Evolutionary conservation across 2,888 invertebrate species (phyloP), one percentile per base, ranked within the genome.

Genomic region (Crematogaster levior): DNA sequence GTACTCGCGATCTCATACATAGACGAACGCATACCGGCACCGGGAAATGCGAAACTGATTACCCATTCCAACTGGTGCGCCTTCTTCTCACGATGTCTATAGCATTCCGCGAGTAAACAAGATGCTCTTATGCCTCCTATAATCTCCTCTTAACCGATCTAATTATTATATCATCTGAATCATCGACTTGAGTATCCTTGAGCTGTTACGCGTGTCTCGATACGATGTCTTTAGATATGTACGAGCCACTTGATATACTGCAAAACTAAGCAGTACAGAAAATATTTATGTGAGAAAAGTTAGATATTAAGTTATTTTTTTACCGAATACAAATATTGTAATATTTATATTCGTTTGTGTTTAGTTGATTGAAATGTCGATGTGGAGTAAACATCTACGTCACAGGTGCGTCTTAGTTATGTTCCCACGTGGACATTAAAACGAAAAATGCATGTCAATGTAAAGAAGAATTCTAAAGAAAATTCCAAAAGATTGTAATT

Each of bases 1-100:
- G 34, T 68, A 24, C 34, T 46, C 56, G 15, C 60, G 37, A 63
- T 81, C 63, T 61, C 75, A 65, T 24, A 63, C 34, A 74, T 34
- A 12, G 34, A 51, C 65, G 24, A n/a, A 51, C n/a, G 51, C 65
- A 53, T 65, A 66, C 75, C 53, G 21, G 6, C 24, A 12, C 27
- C 24, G 61, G 18, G 74, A 74, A 70, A 79, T 46, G 68, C 56
- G 56, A 68, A 68, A 68, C 21, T 79, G 58, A 46, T 70, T 79
- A 58, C 21, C 12, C 21, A 68, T 77, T 58, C 70, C 34, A 58
- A 10, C n/a, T 51, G 56, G 9, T 37, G 37, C 34, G 7, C 24
- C 34, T 70, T 7, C 34, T 46, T 70, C 34, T n/a, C 65, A 18
- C 48, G 18, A 12, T 12, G 43, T 34, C 24, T 46, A 0, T 18